A percentile compares a stretch with the other conserved stretches of the same genome.
Conservation (phyloP, 2,113 vertebrate species). For the Atherinomorus stipes region DNA sequence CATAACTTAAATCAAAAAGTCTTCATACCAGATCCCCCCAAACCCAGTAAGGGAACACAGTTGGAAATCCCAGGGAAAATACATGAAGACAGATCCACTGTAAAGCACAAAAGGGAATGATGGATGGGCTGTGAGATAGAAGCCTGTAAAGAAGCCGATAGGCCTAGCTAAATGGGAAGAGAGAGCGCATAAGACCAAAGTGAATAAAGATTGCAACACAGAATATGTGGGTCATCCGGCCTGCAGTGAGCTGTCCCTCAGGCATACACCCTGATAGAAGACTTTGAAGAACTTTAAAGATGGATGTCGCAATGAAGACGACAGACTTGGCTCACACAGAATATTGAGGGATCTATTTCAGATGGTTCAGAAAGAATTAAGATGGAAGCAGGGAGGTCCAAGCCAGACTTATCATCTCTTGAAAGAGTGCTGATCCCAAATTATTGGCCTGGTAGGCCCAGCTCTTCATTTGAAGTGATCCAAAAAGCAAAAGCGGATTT, state of each 20-base stretch:
- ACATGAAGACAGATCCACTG: conserved; percentile 43
- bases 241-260: conserved; percentile 69
- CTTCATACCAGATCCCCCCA: conserved; percentile 1
- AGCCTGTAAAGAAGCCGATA: conserved; percentile 59
- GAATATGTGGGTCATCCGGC: conserved; percentile 77
- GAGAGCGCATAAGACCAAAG: conserved; percentile 68
- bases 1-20: background rate
- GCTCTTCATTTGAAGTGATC: conserved; percentile 17
- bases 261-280: conserved; percentile 62
- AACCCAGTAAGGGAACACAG: conserved; percentile 20
- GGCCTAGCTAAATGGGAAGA: conserved; percentile 67
- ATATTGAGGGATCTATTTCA: conserved; percentile 65
- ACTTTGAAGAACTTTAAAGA: conserved; percentile 81
- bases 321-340: conserved; percentile 68
- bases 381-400: conserved; percentile 62
- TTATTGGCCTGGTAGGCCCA: conserved; percentile 43
- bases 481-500: conserved; percentile 14
- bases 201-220: conserved; percentile 72
- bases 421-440: conserved; percentile 46
- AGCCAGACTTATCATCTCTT: conserved; percentile 39
- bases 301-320: conserved; percentile 76
- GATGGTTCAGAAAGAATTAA: conserved; percentile 66
- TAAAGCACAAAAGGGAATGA: conserved; percentile 50
- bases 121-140: conserved; percentile 56
- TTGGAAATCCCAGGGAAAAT: conserved; percentile 47